A percentile compares a stretch with the other conserved stretches of the same genome.
These are phyloP conservation scores for Conus canariensis DNA, from an alignment of 2,888 invertebrate species.

Conservation along the genomic window DNA sequence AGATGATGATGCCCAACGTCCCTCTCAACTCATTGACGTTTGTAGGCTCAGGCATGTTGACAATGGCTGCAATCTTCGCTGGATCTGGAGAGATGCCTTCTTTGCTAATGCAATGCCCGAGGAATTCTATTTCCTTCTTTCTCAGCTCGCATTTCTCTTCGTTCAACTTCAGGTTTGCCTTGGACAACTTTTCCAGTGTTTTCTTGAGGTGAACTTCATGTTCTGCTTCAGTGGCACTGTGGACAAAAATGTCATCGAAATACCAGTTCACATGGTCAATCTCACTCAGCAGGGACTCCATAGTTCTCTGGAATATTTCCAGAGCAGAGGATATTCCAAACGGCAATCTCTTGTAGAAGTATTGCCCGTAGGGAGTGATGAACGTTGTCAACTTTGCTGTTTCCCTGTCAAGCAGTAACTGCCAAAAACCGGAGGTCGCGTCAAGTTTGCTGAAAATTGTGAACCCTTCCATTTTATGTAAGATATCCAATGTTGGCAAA, in stretches of 20 bases:
- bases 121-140: conserved; percentile 5
- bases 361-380: conserved; percentile 32
- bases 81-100: conserved; percentile 13
- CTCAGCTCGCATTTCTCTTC: not conserved
- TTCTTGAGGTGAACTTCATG: conserved; percentile 26
- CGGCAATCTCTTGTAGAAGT: not conserved
- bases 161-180: conserved; percentile 4
- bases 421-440: not conserved
- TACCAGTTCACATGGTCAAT: not conserved
- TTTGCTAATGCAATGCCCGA: conserved; percentile 23
- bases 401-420: not conserved
- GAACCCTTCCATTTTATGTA: conserved; percentile 20
- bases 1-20: conserved; percentile 27
- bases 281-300: not conserved
- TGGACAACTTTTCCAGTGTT: not conserved
- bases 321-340: conserved; percentile 20
- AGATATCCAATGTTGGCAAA: conserved; percentile 9
- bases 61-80: conserved; percentile 5
- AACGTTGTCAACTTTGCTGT: conserved; percentile 33
- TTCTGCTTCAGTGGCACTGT: not conserved
- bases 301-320: conserved; percentile 37
- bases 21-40: conserved; percentile 15
- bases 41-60: not conserved
- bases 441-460: conserved; percentile 34
- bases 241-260: conserved; percentile 36